Percentiles rank a stretch among this genome's conserved stretches.
phyloP scores from a whole-genome alignment of 2,888 invertebrate genomes.

The Hecatera dysodea region DNA sequence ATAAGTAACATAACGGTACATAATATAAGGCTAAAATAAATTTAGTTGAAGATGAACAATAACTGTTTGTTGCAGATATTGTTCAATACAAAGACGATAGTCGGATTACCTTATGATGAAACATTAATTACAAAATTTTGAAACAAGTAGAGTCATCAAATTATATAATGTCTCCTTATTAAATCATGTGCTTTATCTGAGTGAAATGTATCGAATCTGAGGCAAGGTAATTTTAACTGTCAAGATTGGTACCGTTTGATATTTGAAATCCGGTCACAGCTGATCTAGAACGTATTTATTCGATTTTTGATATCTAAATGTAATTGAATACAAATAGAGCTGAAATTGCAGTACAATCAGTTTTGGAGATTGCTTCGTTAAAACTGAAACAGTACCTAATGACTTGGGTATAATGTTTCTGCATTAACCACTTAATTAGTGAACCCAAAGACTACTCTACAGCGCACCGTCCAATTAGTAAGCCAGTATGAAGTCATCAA shows the following conservation, averaged over 20 bases:
- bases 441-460: background rate
- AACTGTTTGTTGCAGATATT: background rate
- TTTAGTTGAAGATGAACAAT: background rate
- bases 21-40: background rate
- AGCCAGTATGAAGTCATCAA: conserved; percentile 3
- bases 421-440: background rate
- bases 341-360: background rate
- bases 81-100: too few relatives aligned
- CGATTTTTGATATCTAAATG: background rate
- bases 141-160: background rate
- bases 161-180: conserved; percentile 10
- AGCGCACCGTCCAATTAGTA: background rate
- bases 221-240: conserved; percentile 28
- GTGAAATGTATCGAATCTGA: conserved; percentile 16
- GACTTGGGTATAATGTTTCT: background rate
- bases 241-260: conserved; percentile 8
- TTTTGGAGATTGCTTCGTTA: background rate
- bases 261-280: background rate
- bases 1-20: background rate
- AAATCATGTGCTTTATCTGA: conserved; percentile 18
- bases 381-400: background rate
- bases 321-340: background rate
- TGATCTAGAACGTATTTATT: conserved; percentile 20
- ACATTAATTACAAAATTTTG: background rate
- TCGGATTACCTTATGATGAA: background rate